Evolutionary conservation across 1,140 invertebrate species (phyloP).

Genomic region (Ceratina australensis): DNA sequence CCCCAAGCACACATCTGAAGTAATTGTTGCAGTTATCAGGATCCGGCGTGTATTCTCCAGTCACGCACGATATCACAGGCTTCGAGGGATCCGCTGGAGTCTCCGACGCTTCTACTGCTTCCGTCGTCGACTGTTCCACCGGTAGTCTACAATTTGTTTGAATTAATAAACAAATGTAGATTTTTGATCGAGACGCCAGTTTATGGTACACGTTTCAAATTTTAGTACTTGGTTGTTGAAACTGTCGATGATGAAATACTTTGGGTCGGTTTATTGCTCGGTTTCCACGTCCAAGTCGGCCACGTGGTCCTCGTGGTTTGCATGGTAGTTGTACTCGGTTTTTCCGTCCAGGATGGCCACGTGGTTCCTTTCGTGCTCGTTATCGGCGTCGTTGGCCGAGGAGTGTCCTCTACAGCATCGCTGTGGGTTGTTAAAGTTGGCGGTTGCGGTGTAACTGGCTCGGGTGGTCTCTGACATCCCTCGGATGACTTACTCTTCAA

Average conservation of each 20-base stretch:
- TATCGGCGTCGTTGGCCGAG: slow-evolving; percentile 73
- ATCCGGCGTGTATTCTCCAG: slow-evolving; percentile 84
- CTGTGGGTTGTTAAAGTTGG: slow-evolving; percentile 84
- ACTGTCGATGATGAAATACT: slow-evolving; percentile 1
- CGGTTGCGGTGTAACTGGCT: slow-evolving; percentile 85
- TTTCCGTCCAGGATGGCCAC: slow-evolving; percentile 74
- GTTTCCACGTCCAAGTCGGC: slow-evolving; percentile 60
- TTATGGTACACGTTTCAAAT: background rate
- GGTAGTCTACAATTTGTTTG: slow-evolving; percentile 4
- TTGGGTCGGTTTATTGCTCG: slow-evolving; percentile 47
- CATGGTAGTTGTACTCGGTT: slow-evolving; percentile 61
- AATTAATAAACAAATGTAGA: background rate
- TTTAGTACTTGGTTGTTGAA: slow-evolving; percentile 27
- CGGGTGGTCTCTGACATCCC: slow-evolving; percentile 83
- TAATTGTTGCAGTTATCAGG: slow-evolving; percentile 87
- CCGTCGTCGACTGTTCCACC: slow-evolving; percentile 9
- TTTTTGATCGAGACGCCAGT: background rate
- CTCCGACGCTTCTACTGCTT: slow-evolving; percentile 24
- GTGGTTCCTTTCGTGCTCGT: slow-evolving; percentile 66
- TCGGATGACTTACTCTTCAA: slow-evolving; percentile 77
- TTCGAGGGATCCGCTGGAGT: background rate
- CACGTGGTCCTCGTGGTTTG: slow-evolving; percentile 71
- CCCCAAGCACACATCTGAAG: slow-evolving; percentile 86
- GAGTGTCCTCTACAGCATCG: slow-evolving; percentile 67
- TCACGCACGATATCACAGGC: slow-evolving; percentile 78